Evolutionary conservation across 2,888 invertebrate species (phyloP).

Genomic region (Sarcophaga caerulescens): DNA sequence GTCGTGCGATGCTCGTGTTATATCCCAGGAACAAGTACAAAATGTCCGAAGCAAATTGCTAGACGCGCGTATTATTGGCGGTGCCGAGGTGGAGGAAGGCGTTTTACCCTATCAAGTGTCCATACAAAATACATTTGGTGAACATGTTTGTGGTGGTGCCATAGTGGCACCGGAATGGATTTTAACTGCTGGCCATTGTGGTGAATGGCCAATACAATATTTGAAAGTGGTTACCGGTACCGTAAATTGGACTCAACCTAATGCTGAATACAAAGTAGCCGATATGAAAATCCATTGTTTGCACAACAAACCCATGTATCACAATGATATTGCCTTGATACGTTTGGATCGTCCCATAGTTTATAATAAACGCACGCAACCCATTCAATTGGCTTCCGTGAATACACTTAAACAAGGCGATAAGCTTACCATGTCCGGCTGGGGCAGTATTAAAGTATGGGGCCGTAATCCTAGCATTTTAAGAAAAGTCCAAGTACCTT

Average conservation of each 20-base stretch:
- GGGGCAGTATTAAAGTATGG: conserved; percentile 83
- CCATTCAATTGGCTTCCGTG: conserved; percentile 83
- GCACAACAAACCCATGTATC: conserved; percentile 76
- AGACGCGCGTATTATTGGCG: conserved; percentile 74
- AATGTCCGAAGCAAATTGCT: background rate
- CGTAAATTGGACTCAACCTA: conserved; percentile 72
- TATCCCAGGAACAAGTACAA: background rate
- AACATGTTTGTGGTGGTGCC: conserved; percentile 78
- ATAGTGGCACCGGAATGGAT: conserved; percentile 75
- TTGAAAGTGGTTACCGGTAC: conserved; percentile 77
- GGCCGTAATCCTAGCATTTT: conserved; percentile 83
- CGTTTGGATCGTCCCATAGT: conserved; percentile 83
- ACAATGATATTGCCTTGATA: conserved; percentile 87
- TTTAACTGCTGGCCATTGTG: conserved; percentile 79
- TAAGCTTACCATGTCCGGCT: conserved; percentile 83
- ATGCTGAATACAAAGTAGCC: conserved; percentile 73
- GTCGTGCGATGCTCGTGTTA: conserved; percentile 25
- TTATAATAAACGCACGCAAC: conserved; percentile 82
- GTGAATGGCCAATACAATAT: conserved; percentile 73
- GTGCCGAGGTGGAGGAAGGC: conserved; percentile 70
- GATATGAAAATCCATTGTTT: conserved; percentile 73
- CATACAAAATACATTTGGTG: conserved; percentile 75
- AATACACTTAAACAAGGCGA: conserved; percentile 82
- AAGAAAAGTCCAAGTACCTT: conserved; percentile 83
- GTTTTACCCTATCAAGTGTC: conserved; percentile 79